Conservation (phyloP, 2,113 vertebrate genomes). For the Azemiops feae region DNA sequence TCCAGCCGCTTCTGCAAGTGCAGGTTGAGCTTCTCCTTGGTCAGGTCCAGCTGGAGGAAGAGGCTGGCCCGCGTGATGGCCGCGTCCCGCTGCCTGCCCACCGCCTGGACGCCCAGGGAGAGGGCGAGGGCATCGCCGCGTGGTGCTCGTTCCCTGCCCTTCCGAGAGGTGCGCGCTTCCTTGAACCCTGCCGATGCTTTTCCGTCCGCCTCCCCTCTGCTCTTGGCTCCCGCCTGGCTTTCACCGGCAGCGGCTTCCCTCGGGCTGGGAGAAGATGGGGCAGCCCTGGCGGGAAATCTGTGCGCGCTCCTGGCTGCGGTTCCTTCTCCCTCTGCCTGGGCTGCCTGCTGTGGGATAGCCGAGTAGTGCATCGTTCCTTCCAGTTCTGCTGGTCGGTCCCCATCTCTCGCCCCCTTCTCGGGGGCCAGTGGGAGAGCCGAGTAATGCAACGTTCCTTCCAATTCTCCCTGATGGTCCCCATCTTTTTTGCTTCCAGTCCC, state of each 20-base stretch:
- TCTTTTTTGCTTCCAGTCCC: neutral
- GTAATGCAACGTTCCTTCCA: neutral
- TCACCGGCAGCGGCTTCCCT: no score
- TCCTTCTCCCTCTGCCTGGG: neutral
- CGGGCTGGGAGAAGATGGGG: no score
- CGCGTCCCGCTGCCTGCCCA: neutral
- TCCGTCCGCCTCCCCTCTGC: neutral
- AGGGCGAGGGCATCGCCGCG: neutral
- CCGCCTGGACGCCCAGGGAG: neutral
- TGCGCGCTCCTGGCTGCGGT: neutral
- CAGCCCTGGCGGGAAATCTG: neutral
- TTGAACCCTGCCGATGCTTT: neutral
- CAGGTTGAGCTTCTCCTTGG: neutral
- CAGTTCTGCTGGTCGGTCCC: neutral
- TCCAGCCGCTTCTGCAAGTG: neutral
- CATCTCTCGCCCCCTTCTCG: neutral
- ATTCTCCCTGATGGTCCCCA: neutral
- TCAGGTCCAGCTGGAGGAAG: neutral
- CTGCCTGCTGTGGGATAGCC: neutral
- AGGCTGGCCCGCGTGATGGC: neutral
- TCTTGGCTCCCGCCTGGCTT: neutral
- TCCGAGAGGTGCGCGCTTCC: neutral
- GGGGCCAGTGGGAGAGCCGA: neutral
- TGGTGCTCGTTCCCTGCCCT: neutral
- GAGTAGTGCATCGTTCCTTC: neutral